These are phyloP conservation scores for Montipora foliosa DNA, from an alignment of 64 coral and sea anemone genomes.

Conservation along the genomic window DNA sequence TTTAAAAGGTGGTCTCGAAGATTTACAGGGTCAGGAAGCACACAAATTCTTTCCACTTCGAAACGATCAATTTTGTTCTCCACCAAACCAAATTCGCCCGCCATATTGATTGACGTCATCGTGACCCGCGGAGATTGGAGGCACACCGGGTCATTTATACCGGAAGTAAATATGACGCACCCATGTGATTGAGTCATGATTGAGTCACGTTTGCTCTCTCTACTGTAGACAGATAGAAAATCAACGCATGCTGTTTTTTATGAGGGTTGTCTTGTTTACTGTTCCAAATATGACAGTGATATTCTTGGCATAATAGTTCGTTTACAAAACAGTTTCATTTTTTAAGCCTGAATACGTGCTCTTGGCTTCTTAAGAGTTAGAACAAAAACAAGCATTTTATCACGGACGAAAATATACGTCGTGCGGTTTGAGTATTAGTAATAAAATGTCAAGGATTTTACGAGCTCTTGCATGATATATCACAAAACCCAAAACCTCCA, in stretches of 20 bases:
- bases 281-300: neutral
- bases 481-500: neutral
- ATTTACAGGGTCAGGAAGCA: constrained; percentile 50
- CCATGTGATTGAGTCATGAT: too few relatives aligned
- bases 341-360: neutral
- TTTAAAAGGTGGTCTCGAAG: constrained; percentile 57
- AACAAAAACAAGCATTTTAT: neutral
- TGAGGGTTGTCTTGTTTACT: neutral
- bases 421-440: constrained; percentile 2
- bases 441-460: constrained; percentile 1
- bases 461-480: neutral
- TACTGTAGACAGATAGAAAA: neutral
- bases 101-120: constrained; percentile 77
- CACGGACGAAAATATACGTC: neutral
- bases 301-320: neutral
- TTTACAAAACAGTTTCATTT: neutral
- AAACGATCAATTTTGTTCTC: neutral
- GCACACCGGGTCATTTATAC: neutral
- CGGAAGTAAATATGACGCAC: constrained; percentile 34
- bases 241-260: too few relatives aligned
- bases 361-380: neutral
- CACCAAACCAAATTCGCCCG: constrained; percentile 15
- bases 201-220: too few relatives aligned
- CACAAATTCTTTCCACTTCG: constrained; percentile 25
- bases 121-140: too few relatives aligned